Base-by-base conservation (phyloP, 2,888 invertebrate genomes). In the Rhimphoctona megacephalus region DNA sequence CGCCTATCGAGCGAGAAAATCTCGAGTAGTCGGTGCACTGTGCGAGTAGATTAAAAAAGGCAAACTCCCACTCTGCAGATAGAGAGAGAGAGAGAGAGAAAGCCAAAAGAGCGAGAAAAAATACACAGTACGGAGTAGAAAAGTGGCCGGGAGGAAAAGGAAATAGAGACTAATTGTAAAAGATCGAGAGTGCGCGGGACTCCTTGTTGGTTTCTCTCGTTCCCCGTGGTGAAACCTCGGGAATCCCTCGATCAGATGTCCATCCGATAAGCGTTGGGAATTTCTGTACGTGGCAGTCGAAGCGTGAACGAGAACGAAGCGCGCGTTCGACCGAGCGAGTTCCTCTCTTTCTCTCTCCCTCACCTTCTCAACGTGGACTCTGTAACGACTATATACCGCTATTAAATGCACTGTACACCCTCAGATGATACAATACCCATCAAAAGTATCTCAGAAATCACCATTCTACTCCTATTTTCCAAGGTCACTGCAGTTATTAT, bases 231-330 rank as follows among this genome's bases (percentile, higher is more conserved):
- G 80, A 73, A 57, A 83, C 83, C 76, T 83, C 85, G 87, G 72
- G 82, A 85, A 86, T 87, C 74, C 81, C 72, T 79, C 87, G 83
- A 88, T 88, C 84, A 79, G 86, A 88, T 88, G 80, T 77, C 81
- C 86, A 82, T 85, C 84, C 77, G 87, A 88, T 86, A 78, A 74
- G 84, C 84, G 72, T 79, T 70, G 85, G 83, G 82, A 86, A 84
- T 84, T 77, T 84, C 67, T 57, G 82, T 82, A 39, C 73, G 86
- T 77, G 84, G 81, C 84, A 85, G 54, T n/a, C 84, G 86, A 80
- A 86, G 82, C 87, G 84, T 88, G 84, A 86, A 88, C 78, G 64
- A 66, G 46, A 76, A 49, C 76, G 84, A 84, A 87, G 81, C 81
- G 79, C 80, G 83, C 80, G 83, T 80, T 83, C 80, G 83, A 70